A percentile compares a stretch with the other conserved stretches of the same genome.
Evolutionary conservation across 2,797 vertebrate genomes (phyloP).

Genomic region (Diglossa cyanea): DNA sequence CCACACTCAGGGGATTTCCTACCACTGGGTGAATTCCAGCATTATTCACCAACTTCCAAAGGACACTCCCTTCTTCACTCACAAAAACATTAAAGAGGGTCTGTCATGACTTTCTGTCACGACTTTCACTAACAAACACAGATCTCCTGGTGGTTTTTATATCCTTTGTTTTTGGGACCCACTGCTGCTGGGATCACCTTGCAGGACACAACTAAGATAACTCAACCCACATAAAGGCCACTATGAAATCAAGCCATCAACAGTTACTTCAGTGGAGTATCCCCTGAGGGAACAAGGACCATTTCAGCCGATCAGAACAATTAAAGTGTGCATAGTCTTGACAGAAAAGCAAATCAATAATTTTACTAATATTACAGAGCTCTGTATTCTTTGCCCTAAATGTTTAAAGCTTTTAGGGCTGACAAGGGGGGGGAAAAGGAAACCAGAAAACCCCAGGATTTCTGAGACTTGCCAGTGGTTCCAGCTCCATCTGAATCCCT

Average conservation of each 20-base stretch:
- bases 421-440: background rate
- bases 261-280: background rate
- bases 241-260: background rate
- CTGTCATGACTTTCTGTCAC: fast-evolving
- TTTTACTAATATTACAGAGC: background rate
- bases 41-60: background rate
- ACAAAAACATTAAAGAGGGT: fast-evolving
- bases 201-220: background rate
- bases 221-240: background rate
- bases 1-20: background rate
- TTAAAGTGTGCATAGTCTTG: too few relatives aligned
- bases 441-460: background rate
- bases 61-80: background rate
- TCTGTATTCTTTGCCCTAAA: background rate
- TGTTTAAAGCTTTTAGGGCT: background rate
- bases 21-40: background rate
- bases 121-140: fast-evolving
- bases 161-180: background rate
- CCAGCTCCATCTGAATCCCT: background rate
- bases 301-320: background rate
- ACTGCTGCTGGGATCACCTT: background rate
- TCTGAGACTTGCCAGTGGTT: constrained; percentile 46
- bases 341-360: background rate
- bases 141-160: background rate
- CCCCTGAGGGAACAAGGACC: background rate